These are phyloP conservation scores for Acleris sparsana DNA, from an alignment of 2,888 invertebrate genomes.

Conservation along the genomic window DNA sequence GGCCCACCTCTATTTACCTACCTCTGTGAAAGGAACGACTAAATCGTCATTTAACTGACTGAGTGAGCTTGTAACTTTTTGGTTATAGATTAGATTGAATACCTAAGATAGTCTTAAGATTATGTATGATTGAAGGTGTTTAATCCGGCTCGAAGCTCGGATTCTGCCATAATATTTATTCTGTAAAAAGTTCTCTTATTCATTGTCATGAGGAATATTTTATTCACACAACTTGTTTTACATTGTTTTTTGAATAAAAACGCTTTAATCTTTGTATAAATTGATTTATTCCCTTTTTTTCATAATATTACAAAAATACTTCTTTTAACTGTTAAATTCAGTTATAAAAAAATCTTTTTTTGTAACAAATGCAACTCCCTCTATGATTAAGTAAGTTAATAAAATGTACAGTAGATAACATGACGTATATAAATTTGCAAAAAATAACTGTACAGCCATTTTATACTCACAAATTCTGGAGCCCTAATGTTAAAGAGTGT, in stretches of 20 bases:
- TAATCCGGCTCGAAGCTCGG: no score
- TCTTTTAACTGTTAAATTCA: slow-evolving; percentile 22
- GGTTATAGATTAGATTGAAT: not conserved
- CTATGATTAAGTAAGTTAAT: slow-evolving; percentile 15
- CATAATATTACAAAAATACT: slow-evolving; percentile 31
- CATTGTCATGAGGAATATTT: no score
- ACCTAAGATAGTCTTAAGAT: slow-evolving; percentile 1
- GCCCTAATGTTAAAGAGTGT: no score
- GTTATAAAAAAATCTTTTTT: slow-evolving; percentile 20
- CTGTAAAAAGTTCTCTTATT: no score
- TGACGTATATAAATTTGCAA: not conserved
- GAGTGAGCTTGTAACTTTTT: no score
- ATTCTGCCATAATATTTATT: no score
- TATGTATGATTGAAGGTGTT: no score
- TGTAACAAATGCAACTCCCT: slow-evolving; percentile 34
- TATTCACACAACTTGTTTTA: no score
- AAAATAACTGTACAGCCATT: slow-evolving; percentile 26
- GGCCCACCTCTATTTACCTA: no score
- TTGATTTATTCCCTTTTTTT: slow-evolving; percentile 27
- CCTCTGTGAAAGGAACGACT: not conserved
- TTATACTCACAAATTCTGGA: not conserved
- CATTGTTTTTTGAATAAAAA: slow-evolving; percentile 8
- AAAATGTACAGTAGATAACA: slow-evolving; percentile 14
- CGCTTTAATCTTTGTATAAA: slow-evolving; percentile 13
- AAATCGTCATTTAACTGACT: not conserved